phyloP scores from a whole-genome alignment of 2,113 vertebrate species.

The Ploceus nigricollis region DNA sequence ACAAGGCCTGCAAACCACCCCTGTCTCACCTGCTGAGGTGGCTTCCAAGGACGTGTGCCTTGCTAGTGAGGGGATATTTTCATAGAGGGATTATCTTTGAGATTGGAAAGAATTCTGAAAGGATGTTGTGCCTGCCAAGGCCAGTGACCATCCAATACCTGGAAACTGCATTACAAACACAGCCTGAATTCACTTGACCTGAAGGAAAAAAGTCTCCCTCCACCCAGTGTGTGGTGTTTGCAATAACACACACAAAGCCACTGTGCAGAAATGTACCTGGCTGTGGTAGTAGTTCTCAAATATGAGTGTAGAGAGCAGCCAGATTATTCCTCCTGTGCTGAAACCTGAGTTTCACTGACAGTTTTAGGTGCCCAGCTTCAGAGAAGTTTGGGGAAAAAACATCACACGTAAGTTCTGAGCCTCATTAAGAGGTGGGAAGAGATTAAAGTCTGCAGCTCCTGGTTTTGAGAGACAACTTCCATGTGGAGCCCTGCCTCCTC shows the following conservation, averaged over 20 bases:
- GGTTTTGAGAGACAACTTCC: neutral
- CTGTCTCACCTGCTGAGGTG: neutral
- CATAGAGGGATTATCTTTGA: neutral
- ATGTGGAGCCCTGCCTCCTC: neutral
- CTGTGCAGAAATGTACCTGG: neutral
- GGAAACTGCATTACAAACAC: neutral
- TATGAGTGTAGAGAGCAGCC: neutral
- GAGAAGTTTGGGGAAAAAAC: neutral
- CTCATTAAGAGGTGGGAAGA: neutral
- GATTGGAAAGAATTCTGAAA: neutral
- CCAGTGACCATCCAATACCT: neutral
- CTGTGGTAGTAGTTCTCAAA: neutral
- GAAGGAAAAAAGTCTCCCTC: neutral
- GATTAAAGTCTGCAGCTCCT: neutral
- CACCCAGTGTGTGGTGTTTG: neutral
- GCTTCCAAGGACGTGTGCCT: neutral
- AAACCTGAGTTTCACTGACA: neutral
- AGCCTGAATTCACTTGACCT: neutral
- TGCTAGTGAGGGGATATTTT: neutral
- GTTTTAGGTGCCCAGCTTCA: neutral
- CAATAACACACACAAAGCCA: neutral
- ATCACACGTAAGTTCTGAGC: fast-evolving
- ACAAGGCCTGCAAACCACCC: neutral
- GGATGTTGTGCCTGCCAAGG: neutral
- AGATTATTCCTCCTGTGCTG: neutral